Evolutionary conservation across 2,888 invertebrate genomes (phyloP), one percentile per base, ranked within the genome.

Genomic region (Candidula unifasciata): DNA sequence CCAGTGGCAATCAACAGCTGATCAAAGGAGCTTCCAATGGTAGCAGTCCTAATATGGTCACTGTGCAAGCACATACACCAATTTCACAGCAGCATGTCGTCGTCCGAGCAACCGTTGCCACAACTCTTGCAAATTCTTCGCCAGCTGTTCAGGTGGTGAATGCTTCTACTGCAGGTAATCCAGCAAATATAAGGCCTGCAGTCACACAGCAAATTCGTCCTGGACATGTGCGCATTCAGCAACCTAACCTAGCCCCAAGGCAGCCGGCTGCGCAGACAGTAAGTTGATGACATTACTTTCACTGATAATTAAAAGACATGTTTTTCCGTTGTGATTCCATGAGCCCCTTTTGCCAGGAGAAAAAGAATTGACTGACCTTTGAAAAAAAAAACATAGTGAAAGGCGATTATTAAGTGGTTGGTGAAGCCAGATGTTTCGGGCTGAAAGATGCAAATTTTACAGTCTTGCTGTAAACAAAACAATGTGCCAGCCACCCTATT

Each of bases 211-310:
- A 82, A 37, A 85, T 71, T 35, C 69, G 83, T 68, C 80, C 84
- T 60, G 85, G 81, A 30, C 85, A 85, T 60, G 68, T 87, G 35
- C 81, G 86, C 57, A 85, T 86, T 30, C 86, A 86, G 37, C 90
- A 89, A 69, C 90, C 89, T 64, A 91, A 89, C 86, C 91, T 92
- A 76, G 92, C 92, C 69, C 92, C 92, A 78, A 86, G 92, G 83
- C 88, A 88, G 84, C 91, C 76, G 27, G 77, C 60, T 27, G 10
- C 81, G n/a, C 81, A 80, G 52, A 69, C 83, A 37, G 87, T 87
- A 84, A 85, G 85, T 85, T 35, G n/a, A 33, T 18, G 24, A 33
- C 5, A 33, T 64, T 44, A 44, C 8, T 44, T 44, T 10, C 44
- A 44, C 13, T 44, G 44, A 44, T 44, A 60, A 60, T 60, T 60